Evolutionary conservation across 2,888 invertebrate species (phyloP), one percentile per base, ranked within the genome.

Genomic region (Blomia tropicalis): DNA sequence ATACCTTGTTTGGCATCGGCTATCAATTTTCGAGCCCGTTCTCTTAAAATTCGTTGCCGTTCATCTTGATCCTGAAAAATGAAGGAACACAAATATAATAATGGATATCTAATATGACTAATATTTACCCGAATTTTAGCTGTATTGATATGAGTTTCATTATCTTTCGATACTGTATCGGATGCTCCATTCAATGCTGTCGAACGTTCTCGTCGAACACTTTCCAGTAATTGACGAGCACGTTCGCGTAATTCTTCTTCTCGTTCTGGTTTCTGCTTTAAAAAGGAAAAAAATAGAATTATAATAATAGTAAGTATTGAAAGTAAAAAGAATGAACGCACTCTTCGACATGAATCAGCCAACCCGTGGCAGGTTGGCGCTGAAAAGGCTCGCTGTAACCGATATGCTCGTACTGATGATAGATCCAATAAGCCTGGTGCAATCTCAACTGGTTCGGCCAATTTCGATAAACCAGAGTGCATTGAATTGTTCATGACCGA

Each of bases 21-120:
- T 65, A 93, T 90, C 60, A 93, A 77, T 70, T 84, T 82, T 69
- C 90, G 81, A 64, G 93, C 93, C 72, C 91, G 78, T 73, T 92
- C 92, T 5, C 88, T 78, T 67, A 93, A 75, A 72, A 85, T 83
- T 64, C 82, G 82, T 72, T 91, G 89, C 69, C 90, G 80, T 71
- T 90, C 90, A 71, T 87, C 87, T 73, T 90, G 86, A 63, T 81
- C 80, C 79, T 81, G 76, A 47, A 36, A 36, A 36, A 36, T 36
- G 7, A 36, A 36, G 36, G 7, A 36, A 7, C 7, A 36, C 36
- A 36, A 11, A 36, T 36, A 36, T 11, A 36, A 17, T n/a, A n/a
- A n/a, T n/a, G n/a, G n/a, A n/a, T 47, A 5, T 30, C 14, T n/a
- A 14, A 30, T 3, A 60, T 32, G 1, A 44, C 47, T 14, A 44